Percentiles rank a stretch among this genome's conserved stretches.
Conservation (phyloP, 1,140 invertebrate species). For the Pseudobourletiella spinata region DNA sequence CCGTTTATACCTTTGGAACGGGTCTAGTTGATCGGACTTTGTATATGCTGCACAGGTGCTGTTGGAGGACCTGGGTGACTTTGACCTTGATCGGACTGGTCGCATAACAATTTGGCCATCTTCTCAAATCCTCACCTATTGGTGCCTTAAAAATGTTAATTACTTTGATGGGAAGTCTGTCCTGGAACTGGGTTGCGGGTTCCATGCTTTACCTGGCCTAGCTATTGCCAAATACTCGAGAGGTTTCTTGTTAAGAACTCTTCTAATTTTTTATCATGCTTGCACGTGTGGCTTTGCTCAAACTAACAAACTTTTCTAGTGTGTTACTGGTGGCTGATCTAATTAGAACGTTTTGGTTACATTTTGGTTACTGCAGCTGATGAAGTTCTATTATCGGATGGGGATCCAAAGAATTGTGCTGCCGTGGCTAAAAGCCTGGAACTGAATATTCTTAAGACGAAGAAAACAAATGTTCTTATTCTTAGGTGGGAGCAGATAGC, state of each 20-base stretch:
- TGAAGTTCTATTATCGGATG: slow-evolving; percentile 37
- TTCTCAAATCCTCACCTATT: slow-evolving; percentile 71
- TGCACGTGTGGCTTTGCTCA: too few species aligned
- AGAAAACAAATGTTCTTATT: neutral
- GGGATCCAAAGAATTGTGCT: slow-evolving; percentile 1
- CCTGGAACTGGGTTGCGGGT: slow-evolving; percentile 72
- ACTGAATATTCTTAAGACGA: neutral
- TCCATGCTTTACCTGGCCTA: slow-evolving; percentile 72
- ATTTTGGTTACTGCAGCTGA: slow-evolving; percentile 35
- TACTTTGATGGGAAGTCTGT: slow-evolving; percentile 58
- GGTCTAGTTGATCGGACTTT: too few species aligned
- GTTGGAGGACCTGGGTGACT: slow-evolving; percentile 46
- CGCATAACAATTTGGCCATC: slow-evolving; percentile 85
- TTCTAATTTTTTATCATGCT: too few species aligned
- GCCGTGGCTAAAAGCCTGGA: neutral
- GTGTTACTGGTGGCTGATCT: too few species aligned
- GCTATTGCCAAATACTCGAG: slow-evolving; percentile 54
- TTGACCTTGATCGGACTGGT: slow-evolving; percentile 82
- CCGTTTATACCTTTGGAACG: too few species aligned
- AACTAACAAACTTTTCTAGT: too few species aligned
- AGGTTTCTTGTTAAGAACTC: slow-evolving; percentile 1
- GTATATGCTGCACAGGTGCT: neutral
- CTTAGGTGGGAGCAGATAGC: neutral
- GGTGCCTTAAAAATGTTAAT: slow-evolving; percentile 56
- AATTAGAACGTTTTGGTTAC: too few species aligned